These are phyloP conservation scores for Eueides isabella DNA, from an alignment of 1,140 invertebrate species.

Conservation along the genomic window DNA sequence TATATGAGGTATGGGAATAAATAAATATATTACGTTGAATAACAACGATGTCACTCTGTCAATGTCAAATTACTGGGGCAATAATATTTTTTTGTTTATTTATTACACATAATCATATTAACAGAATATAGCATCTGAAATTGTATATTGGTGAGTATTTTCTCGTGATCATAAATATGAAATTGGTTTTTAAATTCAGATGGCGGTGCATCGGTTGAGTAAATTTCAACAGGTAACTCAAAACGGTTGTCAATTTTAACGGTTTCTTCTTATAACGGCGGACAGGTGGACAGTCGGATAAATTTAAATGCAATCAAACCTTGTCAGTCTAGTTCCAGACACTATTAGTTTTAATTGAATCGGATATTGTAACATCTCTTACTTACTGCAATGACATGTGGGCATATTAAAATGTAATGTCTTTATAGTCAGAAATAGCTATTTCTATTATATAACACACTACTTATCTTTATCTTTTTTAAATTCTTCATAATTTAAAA, in stretches of 20 bases:
- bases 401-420: conserved; percentile 1
- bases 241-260: conserved; percentile 48
- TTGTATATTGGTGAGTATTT: conserved; percentile 21
- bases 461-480: background rate
- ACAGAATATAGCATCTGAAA: conserved; percentile 11
- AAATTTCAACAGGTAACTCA: conserved; percentile 40
- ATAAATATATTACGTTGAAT: conserved; percentile 12
- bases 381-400: conserved; percentile 23
- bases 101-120: conserved; percentile 4
- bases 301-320: conserved; percentile 48
- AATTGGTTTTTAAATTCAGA: conserved; percentile 33
- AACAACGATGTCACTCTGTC: conserved; percentile 12
- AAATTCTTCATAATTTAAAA: background rate
- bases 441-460: background rate
- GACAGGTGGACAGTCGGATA: conserved; percentile 48
- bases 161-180: conserved; percentile 22
- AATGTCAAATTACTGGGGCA: conserved; percentile 16
- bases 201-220: conserved; percentile 35
- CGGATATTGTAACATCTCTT: conserved; percentile 38
- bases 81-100: conserved; percentile 11
- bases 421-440: background rate
- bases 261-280: conserved; percentile 45
- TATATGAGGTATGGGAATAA: background rate
- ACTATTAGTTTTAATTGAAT: conserved; percentile 41
- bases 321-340: conserved; percentile 42